These are phyloP conservation scores for Strigamia maritima DNA, from an alignment of 2,888 invertebrate genomes.

Conservation along the genomic window DNA sequence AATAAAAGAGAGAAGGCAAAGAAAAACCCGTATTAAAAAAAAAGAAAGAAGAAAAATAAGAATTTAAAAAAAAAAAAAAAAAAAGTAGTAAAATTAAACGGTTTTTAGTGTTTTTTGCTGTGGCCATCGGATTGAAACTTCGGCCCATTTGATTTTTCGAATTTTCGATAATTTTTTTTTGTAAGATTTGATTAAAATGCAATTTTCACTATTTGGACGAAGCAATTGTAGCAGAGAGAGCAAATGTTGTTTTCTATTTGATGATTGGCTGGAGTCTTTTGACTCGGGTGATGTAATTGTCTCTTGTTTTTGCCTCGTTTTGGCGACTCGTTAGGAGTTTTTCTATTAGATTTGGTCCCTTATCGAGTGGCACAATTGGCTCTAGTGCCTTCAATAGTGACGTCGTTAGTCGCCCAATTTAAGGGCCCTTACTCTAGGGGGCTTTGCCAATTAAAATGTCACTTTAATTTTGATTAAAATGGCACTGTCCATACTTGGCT, in stretches of 20 bases:
- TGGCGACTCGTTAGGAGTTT: constrained; percentile 20
- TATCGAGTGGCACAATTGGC: constrained; percentile 25
- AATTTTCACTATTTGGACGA: constrained; percentile 15
- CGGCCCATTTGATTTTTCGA: too few relatives aligned
- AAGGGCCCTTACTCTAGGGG: neutral
- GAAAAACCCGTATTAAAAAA: too few relatives aligned
- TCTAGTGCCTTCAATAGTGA: constrained; percentile 25
- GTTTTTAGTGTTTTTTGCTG: too few relatives aligned
- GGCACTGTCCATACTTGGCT: neutral
- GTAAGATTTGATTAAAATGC: constrained; percentile 7
- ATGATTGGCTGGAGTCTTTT: constrained; percentile 20
- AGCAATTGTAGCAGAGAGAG: neutral
- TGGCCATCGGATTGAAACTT: too few relatives aligned
- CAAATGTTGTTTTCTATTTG: constrained; percentile 25
- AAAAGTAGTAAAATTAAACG: too few relatives aligned
- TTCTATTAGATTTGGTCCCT: constrained; percentile 27
- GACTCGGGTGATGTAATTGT: constrained; percentile 22
- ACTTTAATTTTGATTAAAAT: constrained; percentile 27
- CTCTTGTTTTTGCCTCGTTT: constrained; percentile 21
- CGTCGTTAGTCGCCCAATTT: constrained; percentile 27
- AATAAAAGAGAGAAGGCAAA: neutral
- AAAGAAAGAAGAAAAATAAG: neutral
- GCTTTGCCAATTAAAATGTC: constrained; percentile 25
- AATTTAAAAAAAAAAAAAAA: neutral
- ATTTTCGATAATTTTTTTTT: neutral